A percentile compares a stretch with the other conserved stretches of the same genome.
Conservation (phyloP, 2,113 vertebrate species). For the Pygoscelis adeliae region DNA sequence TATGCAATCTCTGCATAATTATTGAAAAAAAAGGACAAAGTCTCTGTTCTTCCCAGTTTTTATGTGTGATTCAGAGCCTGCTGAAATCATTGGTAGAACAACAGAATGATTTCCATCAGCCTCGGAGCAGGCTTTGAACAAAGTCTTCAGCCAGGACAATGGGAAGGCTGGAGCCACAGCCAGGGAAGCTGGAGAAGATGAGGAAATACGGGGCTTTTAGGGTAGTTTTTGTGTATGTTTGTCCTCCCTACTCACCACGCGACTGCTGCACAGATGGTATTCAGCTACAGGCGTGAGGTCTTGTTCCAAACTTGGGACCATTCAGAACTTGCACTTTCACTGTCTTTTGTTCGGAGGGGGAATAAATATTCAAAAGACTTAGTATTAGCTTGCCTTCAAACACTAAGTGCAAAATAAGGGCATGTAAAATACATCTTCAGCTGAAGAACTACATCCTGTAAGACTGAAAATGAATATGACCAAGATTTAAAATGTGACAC, state of each 20-base stretch:
- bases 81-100: not conserved
- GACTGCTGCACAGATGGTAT: not conserved
- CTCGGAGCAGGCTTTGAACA: not conserved
- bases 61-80: not conserved
- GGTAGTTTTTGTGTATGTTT: not conserved
- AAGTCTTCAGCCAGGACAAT: not conserved
- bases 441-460: not conserved
- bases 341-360: not conserved
- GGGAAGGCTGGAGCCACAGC: not conserved
- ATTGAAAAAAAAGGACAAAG: rapidly evolving
- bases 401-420: not conserved
- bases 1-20: not conserved
- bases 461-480: not conserved
- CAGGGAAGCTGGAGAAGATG: not conserved
- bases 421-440: not conserved
- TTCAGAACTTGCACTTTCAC: not conserved
- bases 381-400: not conserved
- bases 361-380: not conserved
- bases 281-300: not conserved
- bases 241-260: not conserved
- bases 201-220: not conserved
- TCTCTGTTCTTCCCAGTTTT: not conserved
- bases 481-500: not conserved
- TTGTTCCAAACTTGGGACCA: not conserved
- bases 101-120: not conserved